Evolutionary conservation across 2,113 vertebrate genomes (phyloP).

Genomic region (Amia ocellicauda): DNA sequence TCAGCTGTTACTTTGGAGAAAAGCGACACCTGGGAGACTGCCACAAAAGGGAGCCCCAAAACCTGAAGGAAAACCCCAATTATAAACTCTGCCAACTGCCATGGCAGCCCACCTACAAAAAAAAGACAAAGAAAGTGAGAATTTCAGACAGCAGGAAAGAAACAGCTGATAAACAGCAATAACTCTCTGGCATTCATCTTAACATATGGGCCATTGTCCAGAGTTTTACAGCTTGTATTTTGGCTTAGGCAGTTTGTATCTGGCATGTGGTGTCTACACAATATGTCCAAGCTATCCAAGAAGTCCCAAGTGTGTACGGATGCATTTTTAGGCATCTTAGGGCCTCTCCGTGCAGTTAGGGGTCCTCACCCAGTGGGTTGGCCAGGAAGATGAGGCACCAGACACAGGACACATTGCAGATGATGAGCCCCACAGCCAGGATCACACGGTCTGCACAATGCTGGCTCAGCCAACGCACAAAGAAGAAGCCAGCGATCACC

Average conservation of each 20-base stretch:
- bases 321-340: too few species aligned
- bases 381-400: conserved; percentile 77
- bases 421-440: conserved; percentile 64
- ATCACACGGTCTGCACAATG: conserved; percentile 63
- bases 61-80: conserved; percentile 77
- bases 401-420: conserved; percentile 69
- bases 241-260: too few species aligned
- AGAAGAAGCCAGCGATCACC: conserved; percentile 73
- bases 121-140: neutral
- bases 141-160: neutral
- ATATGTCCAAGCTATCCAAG: too few species aligned
- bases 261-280: too few species aligned
- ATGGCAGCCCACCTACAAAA: conserved; percentile 50
- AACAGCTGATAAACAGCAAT: too few species aligned
- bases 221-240: too few species aligned
- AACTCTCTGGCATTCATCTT: too few species aligned
- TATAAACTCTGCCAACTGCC: conserved; percentile 70
- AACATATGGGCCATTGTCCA: too few species aligned
- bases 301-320: too few species aligned
- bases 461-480: conserved; percentile 68
- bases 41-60: conserved; percentile 73
- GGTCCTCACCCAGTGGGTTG: conserved; percentile 63
- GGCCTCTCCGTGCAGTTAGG: too few species aligned
- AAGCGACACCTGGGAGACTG: conserved; percentile 75
- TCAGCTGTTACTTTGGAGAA: conserved; percentile 78